phyloP scores from a whole-genome alignment of 1,140 invertebrate species.

The Heliconius hewitsoni region DNA sequence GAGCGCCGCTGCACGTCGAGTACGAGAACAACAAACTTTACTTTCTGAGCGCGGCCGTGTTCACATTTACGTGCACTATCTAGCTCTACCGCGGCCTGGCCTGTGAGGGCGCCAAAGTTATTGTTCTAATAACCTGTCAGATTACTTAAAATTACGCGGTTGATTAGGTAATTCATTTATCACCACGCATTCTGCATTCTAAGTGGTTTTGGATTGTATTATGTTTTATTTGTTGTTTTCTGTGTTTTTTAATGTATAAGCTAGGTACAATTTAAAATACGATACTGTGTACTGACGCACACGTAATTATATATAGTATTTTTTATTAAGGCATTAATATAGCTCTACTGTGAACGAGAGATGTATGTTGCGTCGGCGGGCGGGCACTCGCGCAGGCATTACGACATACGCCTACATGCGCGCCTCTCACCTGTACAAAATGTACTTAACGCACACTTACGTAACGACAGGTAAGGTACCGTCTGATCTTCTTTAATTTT shows the following conservation, averaged over 20 bases:
- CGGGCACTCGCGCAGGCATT: conserved; percentile 49
- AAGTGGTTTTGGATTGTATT: neutral
- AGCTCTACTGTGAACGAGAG: conserved; percentile 52
- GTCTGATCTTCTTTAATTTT: conserved; percentile 50
- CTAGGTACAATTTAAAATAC: neutral
- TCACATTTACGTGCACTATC: conserved; percentile 49
- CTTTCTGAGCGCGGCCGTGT: conserved; percentile 67
- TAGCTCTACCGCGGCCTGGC: neutral
- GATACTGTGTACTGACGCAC: neutral
- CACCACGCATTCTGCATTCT: neutral
- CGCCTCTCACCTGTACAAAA: conserved; percentile 39
- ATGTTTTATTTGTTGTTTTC: neutral
- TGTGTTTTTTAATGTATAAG: neutral
- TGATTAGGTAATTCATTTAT: neutral
- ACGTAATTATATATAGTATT: neutral
- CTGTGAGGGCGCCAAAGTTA: neutral
- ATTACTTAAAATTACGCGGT: neutral
- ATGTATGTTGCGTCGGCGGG: conserved; percentile 58
- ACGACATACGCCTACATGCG: conserved; percentile 68
- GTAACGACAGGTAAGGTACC: conserved; percentile 58
- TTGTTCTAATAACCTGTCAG: neutral
- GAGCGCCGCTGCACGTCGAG: conserved; percentile 39
- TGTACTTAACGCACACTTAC: conserved; percentile 46
- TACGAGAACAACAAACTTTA: conserved; percentile 70
- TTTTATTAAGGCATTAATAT: neutral